phyloP scores from a whole-genome alignment of 2,113 vertebrate species.

The Thamnophis sirtalis region DNA sequence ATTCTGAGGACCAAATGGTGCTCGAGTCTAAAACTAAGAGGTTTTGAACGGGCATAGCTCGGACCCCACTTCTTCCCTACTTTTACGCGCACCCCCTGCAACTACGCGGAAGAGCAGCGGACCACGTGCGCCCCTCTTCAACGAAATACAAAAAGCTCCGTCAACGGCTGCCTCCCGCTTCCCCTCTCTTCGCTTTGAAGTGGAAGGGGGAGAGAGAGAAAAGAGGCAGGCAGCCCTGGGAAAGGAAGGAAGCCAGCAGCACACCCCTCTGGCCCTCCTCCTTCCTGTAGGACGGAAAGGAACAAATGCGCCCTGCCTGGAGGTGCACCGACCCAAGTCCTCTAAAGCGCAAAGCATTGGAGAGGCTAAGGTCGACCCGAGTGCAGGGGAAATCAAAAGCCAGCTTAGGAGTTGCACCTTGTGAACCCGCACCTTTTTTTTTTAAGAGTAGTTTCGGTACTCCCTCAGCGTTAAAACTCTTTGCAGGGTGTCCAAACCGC shows the following conservation, averaged over 20 bases:
- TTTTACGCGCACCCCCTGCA: background rate
- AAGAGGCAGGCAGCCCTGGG: background rate
- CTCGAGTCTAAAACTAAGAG: background rate
- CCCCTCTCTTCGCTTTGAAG: conserved; percentile 26
- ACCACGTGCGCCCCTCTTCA: background rate
- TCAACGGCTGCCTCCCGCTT: conserved; percentile 21
- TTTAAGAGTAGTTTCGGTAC: background rate
- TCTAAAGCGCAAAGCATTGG: background rate
- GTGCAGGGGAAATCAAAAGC: background rate
- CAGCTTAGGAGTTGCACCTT: background rate
- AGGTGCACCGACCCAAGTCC: background rate
- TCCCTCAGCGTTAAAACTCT: background rate
- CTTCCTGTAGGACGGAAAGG: background rate
- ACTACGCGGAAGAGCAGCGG: background rate
- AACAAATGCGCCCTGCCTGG: background rate
- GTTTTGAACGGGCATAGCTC: background rate
- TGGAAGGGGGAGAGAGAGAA: accelerated
- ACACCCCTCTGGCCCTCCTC: conserved; percentile 3
- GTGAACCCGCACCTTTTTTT: background rate
- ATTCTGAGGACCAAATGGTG: background rate
- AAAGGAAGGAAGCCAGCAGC: background rate
- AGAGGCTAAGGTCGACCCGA: background rate
- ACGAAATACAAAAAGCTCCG: background rate
- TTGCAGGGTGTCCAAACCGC: background rate
- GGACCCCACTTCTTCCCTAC: background rate